These are phyloP conservation scores for Nyctibius bracteatus DNA, from an alignment of 2,113 vertebrate genomes.

Conservation along the genomic window DNA sequence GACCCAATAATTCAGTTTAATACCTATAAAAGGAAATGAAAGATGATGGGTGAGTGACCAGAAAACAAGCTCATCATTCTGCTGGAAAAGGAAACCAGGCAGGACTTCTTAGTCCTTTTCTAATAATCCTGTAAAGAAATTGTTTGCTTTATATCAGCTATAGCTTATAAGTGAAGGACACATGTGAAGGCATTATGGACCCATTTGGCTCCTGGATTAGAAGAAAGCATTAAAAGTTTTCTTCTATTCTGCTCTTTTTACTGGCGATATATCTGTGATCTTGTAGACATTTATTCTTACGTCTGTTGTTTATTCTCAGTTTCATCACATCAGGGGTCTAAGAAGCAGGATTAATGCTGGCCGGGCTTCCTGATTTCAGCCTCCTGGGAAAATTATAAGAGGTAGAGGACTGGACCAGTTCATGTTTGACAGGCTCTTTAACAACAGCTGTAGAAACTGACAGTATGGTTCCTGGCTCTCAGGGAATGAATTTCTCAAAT, in stretches of 20 bases:
- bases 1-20: not conserved
- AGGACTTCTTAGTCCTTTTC: not conserved
- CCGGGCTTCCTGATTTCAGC: not conserved
- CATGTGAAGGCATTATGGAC: not conserved
- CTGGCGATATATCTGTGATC: not conserved
- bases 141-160: not conserved
- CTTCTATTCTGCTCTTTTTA: not conserved
- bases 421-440: not conserved
- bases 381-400: not conserved
- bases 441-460: not conserved
- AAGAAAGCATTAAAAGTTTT: not conserved
- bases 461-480: rapidly evolving
- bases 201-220: not conserved
- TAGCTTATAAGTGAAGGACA: not conserved
- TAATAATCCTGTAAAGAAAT: not conserved
- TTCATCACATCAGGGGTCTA: not conserved
- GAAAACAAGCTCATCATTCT: not conserved
- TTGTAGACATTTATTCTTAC: not conserved
- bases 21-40: not conserved
- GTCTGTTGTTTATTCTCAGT: not conserved
- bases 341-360: not conserved
- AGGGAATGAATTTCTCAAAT: not conserved
- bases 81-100: not conserved
- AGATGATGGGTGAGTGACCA: not conserved
- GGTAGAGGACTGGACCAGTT: not conserved